phyloP scores from a whole-genome alignment of 2,888 invertebrate genomes.

The Furcula furcula region DNA sequence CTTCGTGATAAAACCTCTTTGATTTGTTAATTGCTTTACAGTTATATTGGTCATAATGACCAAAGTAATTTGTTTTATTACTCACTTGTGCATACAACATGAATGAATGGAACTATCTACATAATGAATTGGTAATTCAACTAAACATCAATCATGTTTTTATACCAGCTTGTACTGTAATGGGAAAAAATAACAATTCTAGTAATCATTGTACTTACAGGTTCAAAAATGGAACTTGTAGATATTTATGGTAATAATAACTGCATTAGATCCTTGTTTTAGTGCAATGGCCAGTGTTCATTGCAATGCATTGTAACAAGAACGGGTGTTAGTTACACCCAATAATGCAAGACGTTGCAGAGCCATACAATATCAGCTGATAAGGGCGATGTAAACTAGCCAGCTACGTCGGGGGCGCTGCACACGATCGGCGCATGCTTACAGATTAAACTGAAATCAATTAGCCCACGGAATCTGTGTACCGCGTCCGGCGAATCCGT shows the following conservation, averaged over 20 bases:
- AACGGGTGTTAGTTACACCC: constrained; percentile 56
- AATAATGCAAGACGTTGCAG: constrained; percentile 42
- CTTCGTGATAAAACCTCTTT: too few species aligned
- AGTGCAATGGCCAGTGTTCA: too few species aligned
- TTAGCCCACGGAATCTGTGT: constrained; percentile 38
- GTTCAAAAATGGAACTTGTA: background rate
- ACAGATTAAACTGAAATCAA: constrained; percentile 63
- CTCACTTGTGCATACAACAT: background rate
- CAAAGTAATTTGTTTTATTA: constrained; percentile 1
- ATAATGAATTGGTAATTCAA: background rate
- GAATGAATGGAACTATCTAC: background rate
- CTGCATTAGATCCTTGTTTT: too few species aligned
- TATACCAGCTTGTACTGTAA: too few species aligned
- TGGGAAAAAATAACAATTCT: background rate
- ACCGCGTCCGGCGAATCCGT: background rate
- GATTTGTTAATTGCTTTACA: too few species aligned
- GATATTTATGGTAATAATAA: background rate
- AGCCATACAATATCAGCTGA: constrained; percentile 72
- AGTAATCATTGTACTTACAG: background rate
- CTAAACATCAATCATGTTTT: background rate
- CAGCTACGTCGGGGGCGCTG: constrained; percentile 36
- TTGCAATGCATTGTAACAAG: too few species aligned
- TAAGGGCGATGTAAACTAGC: constrained; percentile 55
- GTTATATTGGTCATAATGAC: background rate
- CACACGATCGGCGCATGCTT: constrained; percentile 68